These are phyloP conservation scores for Ctenodactylus gundi DNA, from an alignment of 2,113 vertebrate genomes.

Conservation along the genomic window DNA sequence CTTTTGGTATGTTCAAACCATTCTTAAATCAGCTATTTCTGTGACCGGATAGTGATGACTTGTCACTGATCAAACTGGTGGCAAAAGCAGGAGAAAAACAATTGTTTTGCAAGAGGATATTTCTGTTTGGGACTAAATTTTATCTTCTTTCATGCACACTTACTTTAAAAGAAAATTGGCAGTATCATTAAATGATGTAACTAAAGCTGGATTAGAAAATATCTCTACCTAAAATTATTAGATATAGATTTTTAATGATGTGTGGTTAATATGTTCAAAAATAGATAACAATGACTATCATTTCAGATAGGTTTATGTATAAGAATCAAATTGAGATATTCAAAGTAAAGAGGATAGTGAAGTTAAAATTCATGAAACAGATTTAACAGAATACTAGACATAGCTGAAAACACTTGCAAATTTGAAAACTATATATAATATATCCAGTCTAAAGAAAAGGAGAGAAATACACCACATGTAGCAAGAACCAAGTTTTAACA, in stretches of 20 bases:
- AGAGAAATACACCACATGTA: background rate
- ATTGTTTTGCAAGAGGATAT: background rate
- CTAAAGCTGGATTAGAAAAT: background rate
- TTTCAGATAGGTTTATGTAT: background rate
- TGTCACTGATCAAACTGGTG: background rate
- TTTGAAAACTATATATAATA: background rate
- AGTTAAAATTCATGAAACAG: background rate
- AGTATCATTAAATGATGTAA: background rate
- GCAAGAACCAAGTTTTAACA: background rate
- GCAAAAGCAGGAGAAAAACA: background rate
- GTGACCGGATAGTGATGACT: background rate
- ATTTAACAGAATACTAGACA: background rate
- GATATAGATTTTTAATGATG: background rate
- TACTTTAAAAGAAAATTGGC: background rate
- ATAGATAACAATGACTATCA: background rate
- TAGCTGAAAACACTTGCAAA: background rate
- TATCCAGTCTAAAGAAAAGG: background rate
- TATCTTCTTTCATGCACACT: background rate
- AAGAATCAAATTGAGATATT: background rate
- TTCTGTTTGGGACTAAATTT: background rate
- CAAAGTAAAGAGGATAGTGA: background rate
- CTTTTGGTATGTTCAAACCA: background rate
- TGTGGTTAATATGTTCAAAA: background rate
- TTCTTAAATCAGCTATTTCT: background rate
- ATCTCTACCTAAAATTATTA: background rate